Conservation (phyloP, 1,140 invertebrate genomes). For the Cylas formicarius region DNA sequence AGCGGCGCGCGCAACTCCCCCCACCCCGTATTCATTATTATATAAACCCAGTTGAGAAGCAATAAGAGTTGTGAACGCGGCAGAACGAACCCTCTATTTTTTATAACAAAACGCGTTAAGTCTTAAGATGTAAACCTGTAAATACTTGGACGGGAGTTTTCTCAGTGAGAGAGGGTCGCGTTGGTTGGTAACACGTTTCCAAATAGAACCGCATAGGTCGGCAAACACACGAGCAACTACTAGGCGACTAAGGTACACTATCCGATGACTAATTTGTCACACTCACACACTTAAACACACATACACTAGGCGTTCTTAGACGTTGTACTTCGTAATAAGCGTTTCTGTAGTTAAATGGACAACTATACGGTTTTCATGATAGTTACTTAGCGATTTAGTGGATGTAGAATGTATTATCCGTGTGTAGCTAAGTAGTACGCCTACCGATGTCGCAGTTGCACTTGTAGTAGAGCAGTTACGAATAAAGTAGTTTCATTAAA, state of each 20-base stretch:
- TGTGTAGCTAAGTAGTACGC: constrained; percentile 43
- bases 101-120: too few species aligned
- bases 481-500: constrained; percentile 46
- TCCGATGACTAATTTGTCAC: constrained; percentile 18
- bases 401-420: constrained; percentile 44
- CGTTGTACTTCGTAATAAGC: constrained; percentile 36
- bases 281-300: background rate
- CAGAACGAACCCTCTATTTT: constrained; percentile 45
- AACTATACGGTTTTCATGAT: constrained; percentile 37
- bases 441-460: constrained; percentile 37
- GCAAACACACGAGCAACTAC: constrained; percentile 27
- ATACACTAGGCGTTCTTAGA: constrained; percentile 33
- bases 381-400: constrained; percentile 38
- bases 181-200: constrained; percentile 1
- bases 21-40: background rate
- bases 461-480: constrained; percentile 43
- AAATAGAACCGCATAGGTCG: too few species aligned
- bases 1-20: background rate
- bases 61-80: constrained; percentile 41
- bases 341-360: constrained; percentile 37
- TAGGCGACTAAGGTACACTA: constrained; percentile 24
- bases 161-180: background rate
- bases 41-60: constrained; percentile 25
- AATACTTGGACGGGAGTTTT: constrained; percentile 9
- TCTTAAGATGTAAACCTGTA: constrained; percentile 27